Evolutionary conservation across 2,797 vertebrate species (phyloP).

Genomic region (Rhodeus uyekii): DNA sequence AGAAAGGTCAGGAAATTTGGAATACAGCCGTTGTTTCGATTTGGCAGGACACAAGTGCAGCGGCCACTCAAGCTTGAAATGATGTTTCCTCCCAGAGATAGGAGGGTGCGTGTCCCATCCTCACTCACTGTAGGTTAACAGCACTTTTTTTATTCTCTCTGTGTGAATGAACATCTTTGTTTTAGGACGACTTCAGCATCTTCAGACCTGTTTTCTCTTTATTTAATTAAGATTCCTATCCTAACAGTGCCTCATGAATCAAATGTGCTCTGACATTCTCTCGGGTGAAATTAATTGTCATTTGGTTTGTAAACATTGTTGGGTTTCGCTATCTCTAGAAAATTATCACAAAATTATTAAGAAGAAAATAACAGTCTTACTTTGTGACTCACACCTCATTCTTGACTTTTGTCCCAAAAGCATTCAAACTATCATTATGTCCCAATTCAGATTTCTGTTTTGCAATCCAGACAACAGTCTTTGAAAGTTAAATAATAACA

Average conservation of each 20-base stretch:
- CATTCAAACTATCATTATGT: conserved; percentile 5
- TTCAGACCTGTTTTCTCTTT: background rate
- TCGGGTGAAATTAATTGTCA: conserved; percentile 46
- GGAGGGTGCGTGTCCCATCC: conserved; percentile 61
- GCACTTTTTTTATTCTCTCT: background rate
- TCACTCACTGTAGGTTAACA: conserved; percentile 64
- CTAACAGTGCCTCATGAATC: conserved; percentile 5
- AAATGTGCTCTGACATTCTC: conserved; percentile 28
- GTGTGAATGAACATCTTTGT: background rate
- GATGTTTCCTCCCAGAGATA: conserved; percentile 68
- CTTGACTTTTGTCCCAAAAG: conserved; percentile 6
- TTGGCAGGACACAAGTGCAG: conserved; percentile 65
- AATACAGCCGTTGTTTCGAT: conserved; percentile 65
- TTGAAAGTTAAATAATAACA: conserved; percentile 2
- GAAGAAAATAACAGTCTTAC: conserved; percentile 42
- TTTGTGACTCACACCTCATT: conserved; percentile 37
- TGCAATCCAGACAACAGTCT: background rate
- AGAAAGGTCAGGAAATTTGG: conserved; percentile 74
- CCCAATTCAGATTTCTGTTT: conserved; percentile 6
- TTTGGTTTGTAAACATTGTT: conserved; percentile 52
- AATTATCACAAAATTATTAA: conserved; percentile 41
- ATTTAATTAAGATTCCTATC: background rate
- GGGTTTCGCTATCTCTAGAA: conserved; percentile 48
- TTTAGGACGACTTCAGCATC: background rate
- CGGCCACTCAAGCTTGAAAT: conserved; percentile 72